phyloP scores from a whole-genome alignment of 1,140 invertebrate genomes.

The Wasmannia auropunctata region DNA sequence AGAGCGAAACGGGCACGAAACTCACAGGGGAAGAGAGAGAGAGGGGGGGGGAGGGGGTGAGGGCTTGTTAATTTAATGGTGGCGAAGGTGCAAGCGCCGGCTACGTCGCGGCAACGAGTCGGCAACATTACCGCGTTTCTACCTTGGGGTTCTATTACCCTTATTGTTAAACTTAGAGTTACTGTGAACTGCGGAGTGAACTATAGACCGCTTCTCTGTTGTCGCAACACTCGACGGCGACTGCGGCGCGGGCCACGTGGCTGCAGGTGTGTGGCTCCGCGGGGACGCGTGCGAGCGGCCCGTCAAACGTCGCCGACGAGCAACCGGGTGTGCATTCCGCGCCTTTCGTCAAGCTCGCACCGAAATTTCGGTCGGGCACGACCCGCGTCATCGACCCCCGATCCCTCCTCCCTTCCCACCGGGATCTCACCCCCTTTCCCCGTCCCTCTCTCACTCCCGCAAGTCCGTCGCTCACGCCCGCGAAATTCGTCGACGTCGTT shows the following conservation, averaged over 20 bases:
- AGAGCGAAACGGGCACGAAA: background rate
- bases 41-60: background rate
- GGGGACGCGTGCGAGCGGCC: constrained; percentile 62
- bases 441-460: background rate
- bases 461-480: no score
- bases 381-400: background rate
- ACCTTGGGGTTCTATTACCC: constrained; percentile 81
- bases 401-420: background rate
- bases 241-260: constrained; percentile 82
- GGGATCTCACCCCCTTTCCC: background rate
- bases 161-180: constrained; percentile 85
- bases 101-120: constrained; percentile 48
- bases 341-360: constrained; percentile 6
- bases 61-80: constrained; percentile 73
- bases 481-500: background rate
- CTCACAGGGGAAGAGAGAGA: no score
- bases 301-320: constrained; percentile 42
- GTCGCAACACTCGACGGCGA: constrained; percentile 77
- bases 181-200: constrained; percentile 82
- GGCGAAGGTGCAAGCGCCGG: constrained; percentile 61
- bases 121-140: constrained; percentile 72
- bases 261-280: constrained; percentile 77
- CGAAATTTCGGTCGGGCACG: constrained; percentile 2
- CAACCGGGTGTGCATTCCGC: background rate
- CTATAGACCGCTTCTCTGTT: constrained; percentile 80